These are phyloP conservation scores for Opisthocomus hoazin DNA, from an alignment of 2,113 vertebrate genomes.

Conservation along the genomic window DNA sequence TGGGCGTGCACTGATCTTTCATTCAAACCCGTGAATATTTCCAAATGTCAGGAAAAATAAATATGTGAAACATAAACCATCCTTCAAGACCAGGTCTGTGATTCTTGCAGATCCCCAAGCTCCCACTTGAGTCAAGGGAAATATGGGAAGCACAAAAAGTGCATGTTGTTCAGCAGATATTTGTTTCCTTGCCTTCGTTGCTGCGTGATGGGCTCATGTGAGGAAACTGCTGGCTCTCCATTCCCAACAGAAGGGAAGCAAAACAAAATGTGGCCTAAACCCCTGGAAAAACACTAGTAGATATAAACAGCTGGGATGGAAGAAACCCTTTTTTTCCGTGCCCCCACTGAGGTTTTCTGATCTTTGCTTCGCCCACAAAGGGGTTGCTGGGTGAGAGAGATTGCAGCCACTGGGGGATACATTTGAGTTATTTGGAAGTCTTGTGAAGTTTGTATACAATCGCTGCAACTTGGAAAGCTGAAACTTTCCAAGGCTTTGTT, in stretches of 20 bases:
- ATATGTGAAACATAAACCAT: background rate
- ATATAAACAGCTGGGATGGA: background rate
- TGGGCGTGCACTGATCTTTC: background rate
- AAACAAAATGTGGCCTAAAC: background rate
- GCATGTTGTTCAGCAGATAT: background rate
- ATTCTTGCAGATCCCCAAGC: background rate
- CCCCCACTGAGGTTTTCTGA: background rate
- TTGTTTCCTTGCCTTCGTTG: background rate
- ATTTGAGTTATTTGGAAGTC: background rate
- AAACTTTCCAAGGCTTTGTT: background rate
- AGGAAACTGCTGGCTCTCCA: background rate
- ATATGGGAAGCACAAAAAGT: background rate
- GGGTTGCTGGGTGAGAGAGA: background rate
- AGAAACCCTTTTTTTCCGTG: background rate
- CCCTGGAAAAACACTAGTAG: background rate
- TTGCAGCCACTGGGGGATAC: background rate
- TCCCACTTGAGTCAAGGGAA: background rate
- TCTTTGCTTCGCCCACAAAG: background rate
- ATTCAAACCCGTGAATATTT: background rate
- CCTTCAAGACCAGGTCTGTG: background rate
- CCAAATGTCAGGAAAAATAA: background rate
- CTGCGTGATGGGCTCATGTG: background rate
- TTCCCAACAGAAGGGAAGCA: background rate
- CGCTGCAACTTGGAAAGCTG: background rate
- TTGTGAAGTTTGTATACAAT: background rate